Percentiles rank a stretch among this genome's conserved stretches.
phyloP scores from a whole-genome alignment of 2,888 invertebrate species.

The Cremastinae sp. region DNA sequence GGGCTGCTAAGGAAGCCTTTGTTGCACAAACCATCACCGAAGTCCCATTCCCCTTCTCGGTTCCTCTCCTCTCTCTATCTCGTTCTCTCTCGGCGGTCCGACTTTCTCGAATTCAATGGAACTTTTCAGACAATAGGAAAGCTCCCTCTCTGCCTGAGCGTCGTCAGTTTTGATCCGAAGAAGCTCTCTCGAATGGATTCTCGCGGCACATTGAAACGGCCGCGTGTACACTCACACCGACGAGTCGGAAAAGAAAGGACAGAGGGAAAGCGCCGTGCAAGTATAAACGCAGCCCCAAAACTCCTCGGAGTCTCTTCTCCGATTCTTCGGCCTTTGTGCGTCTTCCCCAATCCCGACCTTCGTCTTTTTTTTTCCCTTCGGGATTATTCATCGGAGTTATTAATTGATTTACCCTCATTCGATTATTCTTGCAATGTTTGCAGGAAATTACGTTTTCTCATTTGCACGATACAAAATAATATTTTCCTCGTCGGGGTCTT shows the following conservation, averaged over 20 bases:
- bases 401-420: conserved; percentile 69
- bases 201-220: conserved; percentile 51
- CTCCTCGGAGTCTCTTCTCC: conserved; percentile 32
- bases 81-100: conserved; percentile 38
- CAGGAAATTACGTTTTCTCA: conserved; percentile 27
- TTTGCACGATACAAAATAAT: conserved; percentile 32
- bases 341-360: neutral
- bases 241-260: conserved; percentile 15
- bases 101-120: conserved; percentile 71
- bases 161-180: conserved; percentile 51
- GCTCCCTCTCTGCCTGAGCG: conserved; percentile 40
- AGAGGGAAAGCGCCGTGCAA: conserved; percentile 50
- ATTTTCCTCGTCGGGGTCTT: neutral
- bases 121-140: conserved; percentile 73
- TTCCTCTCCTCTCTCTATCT: conserved; percentile 12
- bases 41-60: neutral
- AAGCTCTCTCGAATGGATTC: conserved; percentile 63
- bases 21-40: conserved; percentile 59
- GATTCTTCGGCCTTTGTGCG: conserved; percentile 60
- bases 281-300: conserved; percentile 57
- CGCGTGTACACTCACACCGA: conserved; percentile 22
- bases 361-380: conserved; percentile 37
- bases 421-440: conserved; percentile 11
- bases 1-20: conserved; percentile 68
- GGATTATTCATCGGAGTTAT: conserved; percentile 67